Evolutionary conservation across 2,113 vertebrate genomes (phyloP), one percentile per base, ranked within the genome.

Genomic region (Tauraco erythrolophus): DNA sequence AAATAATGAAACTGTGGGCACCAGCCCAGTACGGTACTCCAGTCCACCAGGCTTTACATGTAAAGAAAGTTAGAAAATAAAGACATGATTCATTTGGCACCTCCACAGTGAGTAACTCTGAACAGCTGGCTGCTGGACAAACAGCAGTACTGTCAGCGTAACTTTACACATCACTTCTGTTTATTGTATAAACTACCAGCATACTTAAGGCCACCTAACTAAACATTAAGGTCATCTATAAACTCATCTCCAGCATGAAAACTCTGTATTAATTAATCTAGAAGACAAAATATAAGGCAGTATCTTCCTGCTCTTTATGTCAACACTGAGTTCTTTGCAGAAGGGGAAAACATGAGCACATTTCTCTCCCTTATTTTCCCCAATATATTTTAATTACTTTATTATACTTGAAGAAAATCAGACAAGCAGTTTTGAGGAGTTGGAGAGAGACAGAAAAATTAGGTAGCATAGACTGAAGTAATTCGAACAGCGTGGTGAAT

Each of bases 181-280:
- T 96, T 53, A 62, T 41, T 62, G 15, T 30, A 57, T 39, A 62
- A 89, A 91, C 28, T 35, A 57, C 58, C 37, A 54, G 39, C 57
- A 31, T 17, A 45, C 25, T 72, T 72, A 57, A 61, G 27, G 41
- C 16, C 76, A 87, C 62, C 50, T 66, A 84, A 66, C 50, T 72
- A 86, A 94, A 94, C 35, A 87, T 25, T 58, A 80, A 61, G 30
- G 56, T 90, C 74, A 93, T 15, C 60, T 56, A 78, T 30, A 70
- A 84, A 48, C 30, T 50, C 33, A 51, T 10, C 18, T 84, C 39
- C 65, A 45, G 19, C 35, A 71, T 39, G 69, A 89, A 75, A 89
- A n/a, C 27, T 43, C 43, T 7, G 14, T 3, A 54, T 62, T 65
- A 72, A 90, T 61, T 51, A 64, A 43, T 50, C n/a, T 27, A 76